Conservation (phyloP, 2,888 invertebrate species). For the Branchipolynoe longqiensis region DNA sequence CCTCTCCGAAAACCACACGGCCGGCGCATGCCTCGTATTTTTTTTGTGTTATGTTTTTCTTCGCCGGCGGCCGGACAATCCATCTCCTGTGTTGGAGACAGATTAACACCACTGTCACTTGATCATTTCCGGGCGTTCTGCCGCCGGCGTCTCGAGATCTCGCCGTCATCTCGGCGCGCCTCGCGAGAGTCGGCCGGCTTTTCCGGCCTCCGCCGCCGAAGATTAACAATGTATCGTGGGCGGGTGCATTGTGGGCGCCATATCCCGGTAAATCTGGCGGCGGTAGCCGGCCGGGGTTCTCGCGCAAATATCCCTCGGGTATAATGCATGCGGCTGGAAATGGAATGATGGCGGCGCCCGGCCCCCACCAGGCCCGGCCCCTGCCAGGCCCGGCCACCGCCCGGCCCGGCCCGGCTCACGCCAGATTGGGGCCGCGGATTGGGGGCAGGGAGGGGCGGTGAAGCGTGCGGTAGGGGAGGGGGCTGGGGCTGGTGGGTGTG, state of each 20-base stretch:
- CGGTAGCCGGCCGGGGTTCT: background rate
- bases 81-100: conserved; percentile 47
- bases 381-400: background rate
- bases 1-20: background rate
- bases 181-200: conserved; percentile 33
- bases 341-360: conserved; percentile 35
- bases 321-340: conserved; percentile 46
- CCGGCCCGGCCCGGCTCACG: background rate
- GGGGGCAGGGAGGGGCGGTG: background rate
- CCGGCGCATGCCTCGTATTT: background rate
- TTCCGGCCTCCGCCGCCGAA: conserved; percentile 37
- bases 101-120: conserved; percentile 53
- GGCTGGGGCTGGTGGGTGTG: background rate
- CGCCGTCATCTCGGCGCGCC: conserved; percentile 7
- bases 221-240: conserved; percentile 49
- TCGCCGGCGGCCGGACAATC: conserved; percentile 20
- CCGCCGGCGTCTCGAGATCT: background rate
- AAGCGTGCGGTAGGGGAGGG: background rate
- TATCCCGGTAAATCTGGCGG: conserved; percentile 38
- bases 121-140: conserved; percentile 52
- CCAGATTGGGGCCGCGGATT: conserved; percentile 36
- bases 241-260: background rate
- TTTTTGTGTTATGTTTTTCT: background rate
- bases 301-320: conserved; percentile 47
- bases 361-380: background rate